phyloP scores from a whole-genome alignment of 2,113 vertebrate species.

The Passer domesticus region DNA sequence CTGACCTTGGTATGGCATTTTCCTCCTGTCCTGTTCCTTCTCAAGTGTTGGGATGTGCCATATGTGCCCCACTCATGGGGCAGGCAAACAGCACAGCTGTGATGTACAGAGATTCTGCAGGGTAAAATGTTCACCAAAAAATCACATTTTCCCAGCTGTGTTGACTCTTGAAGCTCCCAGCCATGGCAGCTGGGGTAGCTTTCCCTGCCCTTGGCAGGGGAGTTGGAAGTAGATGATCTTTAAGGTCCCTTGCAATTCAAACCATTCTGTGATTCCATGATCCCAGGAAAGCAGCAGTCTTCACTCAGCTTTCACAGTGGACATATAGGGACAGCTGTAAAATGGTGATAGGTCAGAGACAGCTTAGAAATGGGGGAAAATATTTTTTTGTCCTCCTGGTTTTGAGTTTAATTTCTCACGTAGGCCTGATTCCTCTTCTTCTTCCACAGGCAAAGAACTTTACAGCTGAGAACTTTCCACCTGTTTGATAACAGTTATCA shows the following conservation, averaged over 20 bases:
- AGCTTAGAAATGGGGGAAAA: not conserved
- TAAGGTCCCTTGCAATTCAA: not conserved
- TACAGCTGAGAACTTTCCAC: not conserved
- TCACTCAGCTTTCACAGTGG: not conserved
- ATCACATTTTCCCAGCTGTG: fast-evolving
- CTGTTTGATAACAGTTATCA: not conserved
- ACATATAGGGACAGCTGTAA: fast-evolving
- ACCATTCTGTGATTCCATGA: not conserved
- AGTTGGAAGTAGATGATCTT: not conserved
- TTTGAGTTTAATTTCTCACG: not conserved
- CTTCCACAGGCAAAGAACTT: not conserved
- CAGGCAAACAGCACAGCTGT: not conserved
- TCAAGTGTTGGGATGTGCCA: not conserved
- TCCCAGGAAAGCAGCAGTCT: not conserved
- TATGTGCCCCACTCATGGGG: not conserved
- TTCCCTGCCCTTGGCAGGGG: not conserved
- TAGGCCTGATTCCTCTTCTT: not conserved
- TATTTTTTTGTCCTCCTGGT: fast-evolving
- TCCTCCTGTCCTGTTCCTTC: not conserved
- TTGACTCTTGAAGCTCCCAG: not conserved
- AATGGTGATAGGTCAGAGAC: not conserved
- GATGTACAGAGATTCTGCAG: not conserved
- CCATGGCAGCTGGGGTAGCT: not conserved
- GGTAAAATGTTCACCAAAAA: not conserved
- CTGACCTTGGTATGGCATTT: not conserved